Conservation (phyloP, 2,888 invertebrate species). For the Tineola bisselliella region DNA sequence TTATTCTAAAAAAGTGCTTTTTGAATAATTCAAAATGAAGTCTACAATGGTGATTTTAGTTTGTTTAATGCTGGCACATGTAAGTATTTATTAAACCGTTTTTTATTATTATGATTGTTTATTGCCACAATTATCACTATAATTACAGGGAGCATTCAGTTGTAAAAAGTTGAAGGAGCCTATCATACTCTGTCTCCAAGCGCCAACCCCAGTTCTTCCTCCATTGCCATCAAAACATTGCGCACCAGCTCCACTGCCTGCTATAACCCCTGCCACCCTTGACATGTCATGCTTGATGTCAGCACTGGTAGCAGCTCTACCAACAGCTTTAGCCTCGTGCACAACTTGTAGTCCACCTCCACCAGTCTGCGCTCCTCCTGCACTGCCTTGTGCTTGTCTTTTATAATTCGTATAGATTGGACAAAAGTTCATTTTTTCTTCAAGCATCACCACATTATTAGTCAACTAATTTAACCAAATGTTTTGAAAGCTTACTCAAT, state of each 20-base stretch:
- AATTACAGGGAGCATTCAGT: neutral
- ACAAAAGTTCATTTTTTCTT: too few species aligned
- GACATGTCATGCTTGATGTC: neutral
- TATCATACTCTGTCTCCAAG: neutral
- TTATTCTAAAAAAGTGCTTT: too few species aligned
- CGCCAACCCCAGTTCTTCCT: conserved; percentile 16
- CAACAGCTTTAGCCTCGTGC: neutral
- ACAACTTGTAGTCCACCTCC: conserved; percentile 16
- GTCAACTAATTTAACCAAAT: too few species aligned
- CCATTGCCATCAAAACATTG: conserved; percentile 22
- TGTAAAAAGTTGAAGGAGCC: neutral
- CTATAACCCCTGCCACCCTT: neutral
- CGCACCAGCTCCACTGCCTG: neutral
- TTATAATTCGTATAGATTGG: too few species aligned
- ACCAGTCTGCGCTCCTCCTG: neutral
- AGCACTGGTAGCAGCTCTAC: neutral
- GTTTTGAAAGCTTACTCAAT: too few species aligned
- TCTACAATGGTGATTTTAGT: neutral
- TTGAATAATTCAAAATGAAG: neutral
- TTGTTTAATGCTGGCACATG: neutral
- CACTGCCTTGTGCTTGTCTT: neutral
- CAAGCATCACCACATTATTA: too few species aligned
- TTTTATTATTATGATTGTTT: too few species aligned
- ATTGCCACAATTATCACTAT: neutral
- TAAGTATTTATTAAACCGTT: neutral